Percentiles rank a stretch among this genome's conserved stretches.
Evolutionary conservation across 1,140 invertebrate genomes (phyloP).

Genomic region (Chrysopa pallens): DNA sequence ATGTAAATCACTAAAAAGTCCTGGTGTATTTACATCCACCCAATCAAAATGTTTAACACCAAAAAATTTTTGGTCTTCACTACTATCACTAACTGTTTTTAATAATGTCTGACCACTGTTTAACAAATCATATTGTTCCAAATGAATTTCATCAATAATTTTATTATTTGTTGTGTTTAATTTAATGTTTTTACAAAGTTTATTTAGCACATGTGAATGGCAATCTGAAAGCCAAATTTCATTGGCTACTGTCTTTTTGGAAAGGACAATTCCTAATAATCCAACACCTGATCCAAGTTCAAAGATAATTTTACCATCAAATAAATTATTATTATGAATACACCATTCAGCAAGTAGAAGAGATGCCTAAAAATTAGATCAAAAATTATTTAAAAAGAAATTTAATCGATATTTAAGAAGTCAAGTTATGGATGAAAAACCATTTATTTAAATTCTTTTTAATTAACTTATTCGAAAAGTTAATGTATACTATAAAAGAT

Average conservation of each 20-base stretch:
- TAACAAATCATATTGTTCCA: too few relatives aligned
- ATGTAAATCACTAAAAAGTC: conserved; percentile 9
- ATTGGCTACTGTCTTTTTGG: conserved; percentile 24
- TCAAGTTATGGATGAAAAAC: too few relatives aligned
- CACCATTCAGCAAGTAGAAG: conserved; percentile 32
- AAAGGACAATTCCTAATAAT: conserved; percentile 27
- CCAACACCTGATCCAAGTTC: conserved; percentile 38
- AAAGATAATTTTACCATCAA: conserved; percentile 25
- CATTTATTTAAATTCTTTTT: too few relatives aligned
- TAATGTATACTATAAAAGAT: too few relatives aligned
- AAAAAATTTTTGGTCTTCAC: conserved; percentile 8
- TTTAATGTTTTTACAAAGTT: conserved; percentile 24
- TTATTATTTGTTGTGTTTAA: conserved; percentile 16
- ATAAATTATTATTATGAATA: conserved; percentile 18
- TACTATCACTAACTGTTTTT: conserved; percentile 8
- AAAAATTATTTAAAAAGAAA: too few relatives aligned
- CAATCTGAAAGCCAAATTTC: conserved; percentile 32
- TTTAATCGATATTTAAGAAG: too few relatives aligned
- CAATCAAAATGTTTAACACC: conserved; percentile 20
- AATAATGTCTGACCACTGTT: conserved; percentile 1
- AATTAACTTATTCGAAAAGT: too few relatives aligned
- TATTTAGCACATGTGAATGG: conserved; percentile 27
- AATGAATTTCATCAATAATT: not conserved
- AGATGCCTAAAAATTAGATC: conserved; percentile 26
- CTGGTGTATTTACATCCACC: conserved; percentile 27